Conservation (phyloP, 1,140 invertebrate species). For the Caenorhabditis latens region DNA sequence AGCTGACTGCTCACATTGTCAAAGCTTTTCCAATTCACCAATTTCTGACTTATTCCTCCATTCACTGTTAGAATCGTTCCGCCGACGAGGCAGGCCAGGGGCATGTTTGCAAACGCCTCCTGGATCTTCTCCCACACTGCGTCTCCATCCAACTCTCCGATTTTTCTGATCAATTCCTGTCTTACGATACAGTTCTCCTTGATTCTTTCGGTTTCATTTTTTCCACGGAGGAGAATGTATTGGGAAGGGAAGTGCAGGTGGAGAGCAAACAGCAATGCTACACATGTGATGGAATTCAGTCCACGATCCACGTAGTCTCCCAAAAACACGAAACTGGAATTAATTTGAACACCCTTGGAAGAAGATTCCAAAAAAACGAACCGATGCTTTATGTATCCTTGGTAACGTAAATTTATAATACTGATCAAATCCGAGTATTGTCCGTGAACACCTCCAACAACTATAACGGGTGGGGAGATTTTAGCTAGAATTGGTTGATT, state of each 20-base stretch:
- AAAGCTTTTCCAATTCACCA: slow-evolving; percentile 47
- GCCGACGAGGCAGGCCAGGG: slow-evolving; percentile 86
- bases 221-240: slow-evolving; percentile 82
- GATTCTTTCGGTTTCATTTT: slow-evolving; percentile 83
- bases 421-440: not conserved
- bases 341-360: not conserved
- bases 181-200: slow-evolving; percentile 82
- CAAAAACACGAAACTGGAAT: slow-evolving; percentile 13
- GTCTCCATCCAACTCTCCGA: slow-evolving; percentile 23
- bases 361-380: not conserved
- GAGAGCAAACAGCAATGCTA: slow-evolving; percentile 4
- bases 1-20: too few species aligned
- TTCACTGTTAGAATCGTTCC: slow-evolving; percentile 82
- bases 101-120: slow-evolving; percentile 78
- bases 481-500: not conserved
- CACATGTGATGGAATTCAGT: not conserved
- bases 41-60: slow-evolving; percentile 61
- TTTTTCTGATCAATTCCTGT: slow-evolving; percentile 73
- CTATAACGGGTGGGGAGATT: not conserved
- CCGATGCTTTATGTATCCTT: not conserved
- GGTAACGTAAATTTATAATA: not conserved
- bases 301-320: slow-evolving; percentile 36
- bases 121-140: slow-evolving; percentile 77
- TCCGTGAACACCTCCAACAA: slow-evolving; percentile 8
- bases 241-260: slow-evolving; percentile 78